These are phyloP conservation scores for Microplitis manilae DNA, from an alignment of 2,888 invertebrate species.

Conservation along the genomic window DNA sequence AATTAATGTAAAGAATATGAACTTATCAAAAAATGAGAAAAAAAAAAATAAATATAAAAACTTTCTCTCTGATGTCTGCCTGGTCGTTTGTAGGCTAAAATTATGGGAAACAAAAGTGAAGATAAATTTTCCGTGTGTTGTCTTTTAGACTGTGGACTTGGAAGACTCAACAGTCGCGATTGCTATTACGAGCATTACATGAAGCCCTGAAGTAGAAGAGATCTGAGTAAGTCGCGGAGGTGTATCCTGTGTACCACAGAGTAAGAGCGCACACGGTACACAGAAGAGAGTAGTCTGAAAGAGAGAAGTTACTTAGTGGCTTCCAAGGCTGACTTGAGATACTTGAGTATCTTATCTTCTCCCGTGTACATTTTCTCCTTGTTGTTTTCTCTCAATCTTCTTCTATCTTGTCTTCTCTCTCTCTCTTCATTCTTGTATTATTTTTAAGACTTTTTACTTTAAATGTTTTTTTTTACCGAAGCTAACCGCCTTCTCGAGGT, in stretches of 20 bases:
- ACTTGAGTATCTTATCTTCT: slow-evolving; percentile 24
- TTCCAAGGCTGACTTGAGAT: slow-evolving; percentile 43
- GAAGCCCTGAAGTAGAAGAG: slow-evolving; percentile 13
- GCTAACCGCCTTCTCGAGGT: slow-evolving; percentile 49
- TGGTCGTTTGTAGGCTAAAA: not conserved
- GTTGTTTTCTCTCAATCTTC: slow-evolving; percentile 18
- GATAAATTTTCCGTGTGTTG: not conserved
- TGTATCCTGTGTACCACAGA: slow-evolving; percentile 38
- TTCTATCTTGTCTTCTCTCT: slow-evolving; percentile 33
- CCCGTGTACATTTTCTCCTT: slow-evolving; percentile 31
- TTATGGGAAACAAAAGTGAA: not conserved
- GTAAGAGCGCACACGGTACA: slow-evolving; percentile 11
- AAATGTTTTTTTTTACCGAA: slow-evolving; percentile 37
- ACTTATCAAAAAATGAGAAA: too few species aligned
- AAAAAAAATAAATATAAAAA: not conserved
- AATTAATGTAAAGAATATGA: too few species aligned
- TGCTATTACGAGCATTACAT: slow-evolving; percentile 44
- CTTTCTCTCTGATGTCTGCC: not conserved
- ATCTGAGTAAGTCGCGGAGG: slow-evolving; percentile 20
- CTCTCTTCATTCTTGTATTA: slow-evolving; percentile 14
- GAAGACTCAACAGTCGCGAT: slow-evolving; percentile 38
- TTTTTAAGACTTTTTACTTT: slow-evolving; percentile 32
- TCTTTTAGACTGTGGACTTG: slow-evolving; percentile 5
- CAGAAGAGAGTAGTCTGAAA: not conserved
- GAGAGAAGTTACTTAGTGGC: slow-evolving; percentile 26